These are phyloP conservation scores for Dendroctonus ponderosae DNA, from an alignment of 1,140 invertebrate genomes.

Conservation along the genomic window DNA sequence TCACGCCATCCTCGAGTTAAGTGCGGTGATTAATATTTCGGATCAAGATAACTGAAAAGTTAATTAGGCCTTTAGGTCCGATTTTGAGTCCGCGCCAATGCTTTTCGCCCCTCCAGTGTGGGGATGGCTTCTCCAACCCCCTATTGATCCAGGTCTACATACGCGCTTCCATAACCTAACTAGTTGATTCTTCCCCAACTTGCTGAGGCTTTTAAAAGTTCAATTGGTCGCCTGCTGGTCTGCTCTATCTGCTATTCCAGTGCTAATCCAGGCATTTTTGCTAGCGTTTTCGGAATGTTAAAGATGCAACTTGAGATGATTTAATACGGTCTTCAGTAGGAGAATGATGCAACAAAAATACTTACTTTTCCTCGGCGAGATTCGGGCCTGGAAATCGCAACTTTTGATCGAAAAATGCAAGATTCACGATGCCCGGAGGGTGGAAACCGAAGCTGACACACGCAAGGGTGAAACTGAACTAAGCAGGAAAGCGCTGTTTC, in stretches of 20 bases:
- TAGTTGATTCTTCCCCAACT: conserved; percentile 13
- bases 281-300: too few relatives aligned
- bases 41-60: too few relatives aligned
- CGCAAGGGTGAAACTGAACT: conserved; percentile 5
- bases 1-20: not conserved
- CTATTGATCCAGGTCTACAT: conserved; percentile 28
- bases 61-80: not conserved
- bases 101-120: conserved; percentile 21
- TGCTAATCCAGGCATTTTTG: too few relatives aligned
- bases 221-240: too few relatives aligned
- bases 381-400: not conserved
- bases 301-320: too few relatives aligned
- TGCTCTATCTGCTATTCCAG: too few relatives aligned
- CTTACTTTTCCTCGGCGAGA: too few relatives aligned
- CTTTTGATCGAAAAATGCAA: not conserved
- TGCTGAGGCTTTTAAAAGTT: too few relatives aligned
- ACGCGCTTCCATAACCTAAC: conserved; percentile 28
- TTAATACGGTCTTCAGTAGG: too few relatives aligned
- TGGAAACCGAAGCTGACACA: conserved; percentile 6
- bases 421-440: not conserved
- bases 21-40: too few relatives aligned
- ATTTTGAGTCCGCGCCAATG: conserved; percentile 6
- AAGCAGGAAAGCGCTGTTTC: conserved; percentile 14
- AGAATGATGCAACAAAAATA: too few relatives aligned
- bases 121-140: conserved; percentile 20